Evolutionary conservation across 2,113 vertebrate species (phyloP), one percentile per base, ranked within the genome.

Genomic region (Meriones unguiculatus): DNA sequence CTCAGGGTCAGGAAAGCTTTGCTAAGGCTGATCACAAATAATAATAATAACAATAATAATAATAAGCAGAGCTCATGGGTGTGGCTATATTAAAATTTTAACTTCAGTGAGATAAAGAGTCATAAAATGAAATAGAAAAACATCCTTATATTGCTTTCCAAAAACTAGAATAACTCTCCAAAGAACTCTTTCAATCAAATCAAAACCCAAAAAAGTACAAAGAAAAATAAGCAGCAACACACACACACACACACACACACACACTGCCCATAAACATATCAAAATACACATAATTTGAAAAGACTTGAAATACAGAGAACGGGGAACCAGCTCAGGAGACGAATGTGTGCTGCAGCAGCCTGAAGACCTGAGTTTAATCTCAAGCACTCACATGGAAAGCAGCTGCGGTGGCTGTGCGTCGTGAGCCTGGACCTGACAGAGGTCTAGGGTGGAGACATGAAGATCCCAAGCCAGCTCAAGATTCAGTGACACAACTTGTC

Each of bases 71-170:
- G 84, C 35, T 85, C 50, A 78, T 2, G 73, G 30, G 77, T 65
- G 32, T 84, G 18, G 93, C 28, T 57, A 94, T 35, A 64, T 52
- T 92, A 88, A 94, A 93, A 84, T 80, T 75, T 86, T 80, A 93
- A 92, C 17, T 91, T 93, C 54, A n/a, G 25, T 89, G 92, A 78
- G 77, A 28, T 18, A 95, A 92, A 54, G 0, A 38, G 84, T 77
- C 52, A 87, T 87, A 96, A 94, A 87, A 90, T 81, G 9, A 76
- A 73, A 93, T 50, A 95, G 81, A 80, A 96, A 97, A 94, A 94
- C 52, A 59, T 67, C 59, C 77, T 87, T 69, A 89, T 30, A 46
- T 76, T 3, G 54, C 6, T 85, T 88, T 97, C 59, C 52, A 94
- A 52, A 70, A n/a, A 93, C 41, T 65, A 92, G 12, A 22, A 24